A percentile compares a stretch with the other conserved stretches of the same genome.
These are phyloP conservation scores for Hemicentrotus pulcherrimus DNA, from an alignment of 35 echinoderm and acorn worm genomes.

Conservation along the genomic window DNA sequence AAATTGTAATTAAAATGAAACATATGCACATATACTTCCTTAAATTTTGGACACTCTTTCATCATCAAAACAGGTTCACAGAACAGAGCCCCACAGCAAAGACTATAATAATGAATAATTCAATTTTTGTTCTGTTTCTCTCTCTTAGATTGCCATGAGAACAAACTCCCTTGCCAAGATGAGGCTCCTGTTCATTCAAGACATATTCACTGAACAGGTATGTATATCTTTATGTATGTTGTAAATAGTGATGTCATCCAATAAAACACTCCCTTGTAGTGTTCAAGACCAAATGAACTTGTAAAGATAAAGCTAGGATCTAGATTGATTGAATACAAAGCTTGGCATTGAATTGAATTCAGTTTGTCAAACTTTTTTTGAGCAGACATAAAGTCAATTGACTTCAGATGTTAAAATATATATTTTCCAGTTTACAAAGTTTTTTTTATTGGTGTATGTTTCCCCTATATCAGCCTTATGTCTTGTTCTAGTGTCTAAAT, in stretches of 20 bases:
- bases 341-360: too few species aligned
- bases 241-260: neutral
- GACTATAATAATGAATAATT: neutral
- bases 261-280: neutral
- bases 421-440: too few species aligned
- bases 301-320: too few species aligned
- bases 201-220: conserved; percentile 99
- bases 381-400: too few species aligned
- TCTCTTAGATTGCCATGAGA: conserved; percentile 81
- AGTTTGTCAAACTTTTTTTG: too few species aligned
- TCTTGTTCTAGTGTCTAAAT: too few species aligned
- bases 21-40: neutral
- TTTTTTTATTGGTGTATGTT: too few species aligned
- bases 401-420: too few species aligned
- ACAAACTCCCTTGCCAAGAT: conserved; percentile 91
- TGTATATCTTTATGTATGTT: neutral
- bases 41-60: neutral
- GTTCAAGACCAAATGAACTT: too few species aligned
- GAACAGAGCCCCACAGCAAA: neutral
- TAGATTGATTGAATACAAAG: too few species aligned
- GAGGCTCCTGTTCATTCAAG: conserved; percentile 95
- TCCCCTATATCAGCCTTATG: too few species aligned
- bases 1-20: neutral
- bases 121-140: neutral
- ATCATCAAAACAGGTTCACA: neutral